Base-by-base conservation (phyloP, 2,113 vertebrate species). In the Xiphophorus couchianus region DNA sequence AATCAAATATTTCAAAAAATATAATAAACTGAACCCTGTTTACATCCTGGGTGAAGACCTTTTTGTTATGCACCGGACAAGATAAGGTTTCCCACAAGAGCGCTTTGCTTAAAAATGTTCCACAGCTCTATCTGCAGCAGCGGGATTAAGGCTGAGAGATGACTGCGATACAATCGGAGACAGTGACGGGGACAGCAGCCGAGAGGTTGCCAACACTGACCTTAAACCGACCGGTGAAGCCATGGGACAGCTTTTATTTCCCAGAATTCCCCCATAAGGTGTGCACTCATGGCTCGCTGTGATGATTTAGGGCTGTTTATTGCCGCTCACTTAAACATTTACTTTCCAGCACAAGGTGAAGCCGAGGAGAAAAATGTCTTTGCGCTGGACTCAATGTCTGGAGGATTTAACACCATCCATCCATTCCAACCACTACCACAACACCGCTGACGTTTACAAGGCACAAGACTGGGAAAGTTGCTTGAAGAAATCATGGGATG, bases 241-340 rank as follows among this genome's bases (percentile, higher is more conserved):
- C 74, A 80, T 82, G 71, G 86, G 74, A 80, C 85, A 71, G 67
- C 73, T 86, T 87, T 86, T 51, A 84, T 88, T 87, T 88, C 89
- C 82, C 83, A 89, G 90, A 87, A 89, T 90, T 80, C 82, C 86
- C 77, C 84, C 82, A 83, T 86, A 89, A 91, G 91, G 90, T 90
- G 84, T 30, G 66, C 66, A 62, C 79, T 63, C 62, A 0, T 33
- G 28, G 82, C 84, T 44, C 60, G 13, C 54, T 54, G 1, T 11
- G 75, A 77, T 92, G 88, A 93, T 93, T 93, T 92, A 93, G 22
- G 73, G 28, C 10, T 92, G 91, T 91, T 93, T 93, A 93, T 87
- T 68, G 17, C 66, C 22, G 72, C 82, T 86, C 77, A 74, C 89
- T 92, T 93, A 93, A 93, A 93, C 91, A 92, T 93, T 93, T 93